Base-by-base conservation (phyloP, 2,888 invertebrate species). In the Noctua comes region DNA sequence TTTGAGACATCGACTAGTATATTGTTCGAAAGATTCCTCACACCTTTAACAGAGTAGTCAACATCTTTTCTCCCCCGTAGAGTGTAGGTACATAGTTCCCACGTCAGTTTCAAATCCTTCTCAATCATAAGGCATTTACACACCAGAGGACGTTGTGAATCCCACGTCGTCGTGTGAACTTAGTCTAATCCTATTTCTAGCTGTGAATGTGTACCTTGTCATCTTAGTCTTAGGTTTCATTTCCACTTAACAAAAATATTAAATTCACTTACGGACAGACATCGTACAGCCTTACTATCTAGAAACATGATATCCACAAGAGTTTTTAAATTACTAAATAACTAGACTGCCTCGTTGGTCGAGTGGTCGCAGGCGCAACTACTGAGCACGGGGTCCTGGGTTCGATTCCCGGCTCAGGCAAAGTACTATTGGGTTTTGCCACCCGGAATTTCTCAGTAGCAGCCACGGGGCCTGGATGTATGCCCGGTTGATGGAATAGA, bases 121-220 rank as follows among this genome's bases (percentile, higher is more conserved):
- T 65, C 76, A 76, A 78, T 46, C 76, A 78, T 64, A 76, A 65
- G 57, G 64, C 64, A 69, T 65, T 69, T 76, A 70, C 48, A 54
- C 27, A 66, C 48, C 6, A 16, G 24, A 18, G 46, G n/a, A 21
- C 13, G 18, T 48, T 66, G 65, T 36, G 27, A 70, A 48, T 21
- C 24, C 21, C 6, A 18, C 8, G 27, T 40, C 40, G 13, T n/a
- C 24, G 43, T 57, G 46, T 66, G 51, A 2, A 18, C 54, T 16
- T 57, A 18, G n/a, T 31, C n/a, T 77, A 40, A 59, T 64, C 51
- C 46, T 18, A 54, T 64, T 36, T 54, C 43, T 54, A 16, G 18
- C 21, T 66, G 31, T 54, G 66, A 24, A 40, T 36, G 18, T 48
- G 46, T n/a, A n/a, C 27, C 7, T 40, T 51, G 21, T 36, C 3